Base-by-base conservation (phyloP, 2,888 invertebrate genomes). In the Chymomyza amoena region DNA sequence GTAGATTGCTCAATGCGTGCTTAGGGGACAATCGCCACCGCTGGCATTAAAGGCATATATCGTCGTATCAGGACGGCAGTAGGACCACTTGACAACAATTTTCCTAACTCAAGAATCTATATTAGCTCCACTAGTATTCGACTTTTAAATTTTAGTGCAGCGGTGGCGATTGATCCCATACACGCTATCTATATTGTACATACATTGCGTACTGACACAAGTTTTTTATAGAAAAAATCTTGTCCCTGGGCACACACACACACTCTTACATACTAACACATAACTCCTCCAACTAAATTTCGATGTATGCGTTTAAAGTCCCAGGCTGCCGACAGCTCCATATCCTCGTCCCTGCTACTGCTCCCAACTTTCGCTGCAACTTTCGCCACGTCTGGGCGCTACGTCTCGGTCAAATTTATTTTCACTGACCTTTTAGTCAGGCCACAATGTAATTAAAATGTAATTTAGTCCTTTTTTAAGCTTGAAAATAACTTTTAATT, bases 401-500 rank as follows among this genome's bases (percentile, higher is more conserved):
- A 10, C 0, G 4, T 51, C 59, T 51, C 16, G 5, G 9, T 72
- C 70, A 62, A 78, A 73, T 79, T 78, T 77, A 72, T 76, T 64
- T 74, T 65, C 28, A 45, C 72, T 70, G 63, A 70, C 75, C 77
- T 69, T 68, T 71, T 68, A 15, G 73, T 75, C 64, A 15, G 68
- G n/a, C 66, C 61, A 20, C 51, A 45, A 18, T 66, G 68, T 82
- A 83, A 82, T 83, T 82, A 81, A 84, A 82, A 76, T 84, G 75
- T 81, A 66, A 83, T 82, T 84, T 80, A 45, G 39, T 45, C 39
- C 39, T 45, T 51, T 36, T 60, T 36, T 60, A 16, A 45, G 25
- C 57, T 25, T 60, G 36, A 59, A 57, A 69, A 70, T 70, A 63
- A 57, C 61, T 69, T 76, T 78, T 84, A 81, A 84, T 82, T 82